phyloP scores from a whole-genome alignment of 1,140 invertebrate genomes.

The Rhynchophorus ferrugineus region DNA sequence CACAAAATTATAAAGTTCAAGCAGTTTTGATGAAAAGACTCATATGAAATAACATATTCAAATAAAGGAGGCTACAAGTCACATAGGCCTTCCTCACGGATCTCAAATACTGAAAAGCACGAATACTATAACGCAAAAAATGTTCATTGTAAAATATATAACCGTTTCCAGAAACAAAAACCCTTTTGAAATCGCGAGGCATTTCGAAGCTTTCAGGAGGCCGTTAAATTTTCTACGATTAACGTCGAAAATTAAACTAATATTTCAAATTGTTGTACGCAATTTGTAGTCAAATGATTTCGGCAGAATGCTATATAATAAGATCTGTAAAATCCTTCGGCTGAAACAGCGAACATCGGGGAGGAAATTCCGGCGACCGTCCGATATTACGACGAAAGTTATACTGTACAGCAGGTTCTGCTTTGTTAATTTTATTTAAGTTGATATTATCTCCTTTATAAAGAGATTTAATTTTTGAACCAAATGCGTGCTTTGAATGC shows the following conservation, averaged over 20 bases:
- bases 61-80: too few species aligned
- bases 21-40: too few species aligned
- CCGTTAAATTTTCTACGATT: too few species aligned
- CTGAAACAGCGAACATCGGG: not conserved
- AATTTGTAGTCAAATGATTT: not conserved
- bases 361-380: not conserved
- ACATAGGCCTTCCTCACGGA: too few species aligned
- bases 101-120: too few species aligned
- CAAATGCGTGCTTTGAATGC: not conserved
- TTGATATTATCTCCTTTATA: not conserved
- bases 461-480: slow-evolving; percentile 1
- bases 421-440: slow-evolving; percentile 5
- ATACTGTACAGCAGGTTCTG: not conserved
- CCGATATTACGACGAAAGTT: not conserved
- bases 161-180: too few species aligned
- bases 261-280: not conserved
- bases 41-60: too few species aligned
- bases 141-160: too few species aligned
- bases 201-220: too few species aligned
- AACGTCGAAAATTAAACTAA: not conserved
- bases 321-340: not conserved
- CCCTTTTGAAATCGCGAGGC: too few species aligned
- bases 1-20: too few species aligned
- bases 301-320: not conserved
- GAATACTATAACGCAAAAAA: too few species aligned